These are phyloP conservation scores for Hydraecia micacea DNA, from an alignment of 2,888 invertebrate genomes.

Conservation along the genomic window DNA sequence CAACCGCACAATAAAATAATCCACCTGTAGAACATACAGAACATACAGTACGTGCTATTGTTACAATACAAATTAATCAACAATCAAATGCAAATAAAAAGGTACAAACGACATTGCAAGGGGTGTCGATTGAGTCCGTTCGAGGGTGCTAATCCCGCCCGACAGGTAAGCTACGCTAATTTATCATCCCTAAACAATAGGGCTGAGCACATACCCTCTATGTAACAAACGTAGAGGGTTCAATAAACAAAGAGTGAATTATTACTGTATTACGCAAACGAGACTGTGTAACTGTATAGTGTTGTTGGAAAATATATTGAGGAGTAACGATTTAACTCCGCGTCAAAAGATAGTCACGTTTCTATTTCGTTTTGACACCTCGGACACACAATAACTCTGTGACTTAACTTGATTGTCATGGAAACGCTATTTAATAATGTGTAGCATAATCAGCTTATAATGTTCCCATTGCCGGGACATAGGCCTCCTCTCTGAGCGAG, in stretches of 20 bases:
- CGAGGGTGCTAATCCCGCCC: slow-evolving; percentile 83
- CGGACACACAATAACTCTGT: background rate
- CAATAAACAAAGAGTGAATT: slow-evolving; percentile 78
- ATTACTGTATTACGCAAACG: slow-evolving; percentile 58
- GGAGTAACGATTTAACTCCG: background rate
- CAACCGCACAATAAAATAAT: slow-evolving; percentile 28
- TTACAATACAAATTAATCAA: slow-evolving; percentile 84
- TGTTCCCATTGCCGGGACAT: too few relatives aligned
- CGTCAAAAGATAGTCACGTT: background rate
- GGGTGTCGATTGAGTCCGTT: slow-evolving; percentile 82
- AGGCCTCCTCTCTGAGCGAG: too few relatives aligned
- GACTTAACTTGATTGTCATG: background rate
- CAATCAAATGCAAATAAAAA: slow-evolving; percentile 86
- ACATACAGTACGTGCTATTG: slow-evolving; percentile 67
- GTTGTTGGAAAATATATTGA: background rate
- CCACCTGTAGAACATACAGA: slow-evolving; percentile 56
- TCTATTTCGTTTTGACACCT: background rate
- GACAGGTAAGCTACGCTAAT: slow-evolving; percentile 89
- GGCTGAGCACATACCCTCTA: slow-evolving; percentile 75
- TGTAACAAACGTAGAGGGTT: slow-evolving; percentile 78
- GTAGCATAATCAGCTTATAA: too few relatives aligned
- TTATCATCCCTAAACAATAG: slow-evolving; percentile 89
- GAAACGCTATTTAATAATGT: background rate
- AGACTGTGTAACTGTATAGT: slow-evolving; percentile 8
- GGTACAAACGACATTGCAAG: slow-evolving; percentile 76